phyloP scores from a whole-genome alignment of 1,140 invertebrate genomes.

The Augochlora pura region DNA sequence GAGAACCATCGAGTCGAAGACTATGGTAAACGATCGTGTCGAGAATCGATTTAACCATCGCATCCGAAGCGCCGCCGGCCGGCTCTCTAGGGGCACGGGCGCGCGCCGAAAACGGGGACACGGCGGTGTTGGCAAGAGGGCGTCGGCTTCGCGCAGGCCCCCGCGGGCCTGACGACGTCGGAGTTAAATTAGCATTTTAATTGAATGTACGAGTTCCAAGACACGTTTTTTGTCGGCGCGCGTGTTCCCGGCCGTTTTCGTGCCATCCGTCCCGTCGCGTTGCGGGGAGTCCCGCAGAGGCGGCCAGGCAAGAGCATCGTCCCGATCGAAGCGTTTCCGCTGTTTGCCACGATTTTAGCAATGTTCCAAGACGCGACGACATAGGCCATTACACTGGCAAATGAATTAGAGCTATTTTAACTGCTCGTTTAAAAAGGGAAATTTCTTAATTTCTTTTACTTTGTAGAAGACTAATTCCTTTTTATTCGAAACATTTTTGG shows the following conservation, averaged over 20 bases:
- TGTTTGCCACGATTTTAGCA: too few relatives aligned
- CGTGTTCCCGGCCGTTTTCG: background rate
- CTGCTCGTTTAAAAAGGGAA: too few relatives aligned
- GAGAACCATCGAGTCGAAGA: background rate
- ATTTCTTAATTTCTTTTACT: too few relatives aligned
- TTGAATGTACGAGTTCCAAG: constrained; percentile 50
- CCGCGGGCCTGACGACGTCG: background rate
- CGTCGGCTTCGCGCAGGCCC: too few relatives aligned
- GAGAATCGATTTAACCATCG: background rate
- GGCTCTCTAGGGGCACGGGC: background rate
- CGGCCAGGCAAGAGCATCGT: too few relatives aligned
- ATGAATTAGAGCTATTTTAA: too few relatives aligned
- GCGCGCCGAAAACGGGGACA: background rate
- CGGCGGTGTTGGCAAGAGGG: background rate
- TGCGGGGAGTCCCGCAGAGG: background rate
- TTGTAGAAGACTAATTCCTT: too few relatives aligned
- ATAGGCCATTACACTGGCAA: too few relatives aligned
- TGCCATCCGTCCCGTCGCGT: background rate
- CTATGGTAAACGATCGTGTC: background rate
- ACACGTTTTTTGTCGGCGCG: constrained; percentile 38
- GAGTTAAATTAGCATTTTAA: constrained; percentile 60
- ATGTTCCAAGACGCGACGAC: too few relatives aligned
- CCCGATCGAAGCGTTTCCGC: too few relatives aligned
- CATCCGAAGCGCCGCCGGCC: background rate
- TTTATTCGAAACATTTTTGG: too few relatives aligned